Conservation (phyloP, 1,140 invertebrate genomes). For the Limonius californicus region DNA sequence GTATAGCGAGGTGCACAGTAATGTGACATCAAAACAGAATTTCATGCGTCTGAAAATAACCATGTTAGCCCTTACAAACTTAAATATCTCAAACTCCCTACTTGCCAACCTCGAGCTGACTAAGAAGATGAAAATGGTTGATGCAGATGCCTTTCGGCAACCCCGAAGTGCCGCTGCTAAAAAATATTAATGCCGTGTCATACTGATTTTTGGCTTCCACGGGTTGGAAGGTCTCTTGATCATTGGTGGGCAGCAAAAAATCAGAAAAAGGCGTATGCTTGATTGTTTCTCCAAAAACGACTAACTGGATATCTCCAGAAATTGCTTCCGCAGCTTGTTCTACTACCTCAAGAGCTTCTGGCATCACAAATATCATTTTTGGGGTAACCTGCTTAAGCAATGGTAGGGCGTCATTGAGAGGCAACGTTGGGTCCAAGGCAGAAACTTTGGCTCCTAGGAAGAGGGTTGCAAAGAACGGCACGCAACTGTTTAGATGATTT, state of each 20-base stretch:
- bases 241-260: conserved; percentile 5
- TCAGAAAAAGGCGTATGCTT: neutral
- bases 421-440: conserved; percentile 32
- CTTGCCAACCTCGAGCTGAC: no score
- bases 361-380: conserved; percentile 31
- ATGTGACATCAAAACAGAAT: neutral
- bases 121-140: neutral
- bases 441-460: conserved; percentile 29
- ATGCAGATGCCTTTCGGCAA: conserved; percentile 59
- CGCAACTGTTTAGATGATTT: conserved; percentile 27
- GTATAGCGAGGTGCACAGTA: neutral
- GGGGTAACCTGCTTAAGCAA: neutral
- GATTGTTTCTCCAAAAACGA: conserved; percentile 2
- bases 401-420: conserved; percentile 12
- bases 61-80: neutral
- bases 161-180: conserved; percentile 74
- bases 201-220: conserved; percentile 16
- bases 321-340: neutral
- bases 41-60: neutral
- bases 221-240: neutral
- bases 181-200: conserved; percentile 47
- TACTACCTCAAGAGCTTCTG: conserved; percentile 32
- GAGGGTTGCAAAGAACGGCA: conserved; percentile 30
- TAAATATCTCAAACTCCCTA: no score
- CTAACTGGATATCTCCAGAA: neutral